phyloP scores from a whole-genome alignment of 2,888 invertebrate species.

The Mythimna albipuncta region DNA sequence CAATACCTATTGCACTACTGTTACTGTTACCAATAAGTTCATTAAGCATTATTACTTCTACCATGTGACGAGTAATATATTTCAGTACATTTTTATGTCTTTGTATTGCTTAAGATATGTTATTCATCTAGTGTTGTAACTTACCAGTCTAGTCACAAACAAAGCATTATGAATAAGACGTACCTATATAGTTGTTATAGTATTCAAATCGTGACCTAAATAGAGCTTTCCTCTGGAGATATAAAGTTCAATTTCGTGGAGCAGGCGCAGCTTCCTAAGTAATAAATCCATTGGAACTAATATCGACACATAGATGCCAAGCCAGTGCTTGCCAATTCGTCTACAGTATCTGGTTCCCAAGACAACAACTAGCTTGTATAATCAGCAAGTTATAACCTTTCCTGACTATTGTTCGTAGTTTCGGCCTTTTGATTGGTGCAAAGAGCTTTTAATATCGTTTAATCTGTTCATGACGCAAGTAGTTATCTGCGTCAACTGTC shows the following conservation, averaged over 20 bases:
- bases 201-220: constrained; percentile 53
- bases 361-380: constrained; percentile 61
- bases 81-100: constrained; percentile 30
- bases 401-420: constrained; percentile 46
- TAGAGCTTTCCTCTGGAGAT: constrained; percentile 48
- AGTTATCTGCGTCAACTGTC: constrained; percentile 31
- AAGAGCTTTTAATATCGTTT: constrained; percentile 27
- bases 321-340: constrained; percentile 65
- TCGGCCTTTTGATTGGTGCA: constrained; percentile 28
- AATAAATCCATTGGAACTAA: constrained; percentile 68
- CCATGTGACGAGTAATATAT: constrained; percentile 27
- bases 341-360: constrained; percentile 63
- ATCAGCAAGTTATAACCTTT: constrained; percentile 56
- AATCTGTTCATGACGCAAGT: constrained; percentile 27
- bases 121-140: constrained; percentile 44
- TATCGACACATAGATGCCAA: constrained; percentile 66
- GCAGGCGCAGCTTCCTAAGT: constrained; percentile 49
- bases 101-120: constrained; percentile 32
- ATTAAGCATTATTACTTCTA: constrained; percentile 57
- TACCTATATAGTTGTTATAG: constrained; percentile 39
- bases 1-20: constrained; percentile 56
- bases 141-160: constrained; percentile 56
- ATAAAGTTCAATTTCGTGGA: constrained; percentile 56
- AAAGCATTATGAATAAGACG: constrained; percentile 58
- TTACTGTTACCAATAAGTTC: constrained; percentile 54